Conservation (phyloP, 2,888 invertebrate genomes). For the Lepidonotus clava region DNA sequence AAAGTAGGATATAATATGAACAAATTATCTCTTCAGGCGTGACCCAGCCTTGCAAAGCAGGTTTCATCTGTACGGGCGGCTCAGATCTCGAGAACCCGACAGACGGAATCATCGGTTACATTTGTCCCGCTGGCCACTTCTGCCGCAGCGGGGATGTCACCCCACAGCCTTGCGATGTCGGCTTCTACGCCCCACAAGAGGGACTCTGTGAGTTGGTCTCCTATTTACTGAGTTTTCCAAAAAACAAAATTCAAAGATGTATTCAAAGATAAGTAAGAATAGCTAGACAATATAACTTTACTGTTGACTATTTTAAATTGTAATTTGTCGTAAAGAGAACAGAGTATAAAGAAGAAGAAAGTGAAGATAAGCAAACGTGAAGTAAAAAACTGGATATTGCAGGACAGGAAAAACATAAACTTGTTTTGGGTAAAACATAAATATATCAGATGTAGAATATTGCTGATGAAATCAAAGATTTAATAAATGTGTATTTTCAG, state of each 20-base stretch:
- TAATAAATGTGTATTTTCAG: no score
- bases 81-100: constrained; percentile 73
- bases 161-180: constrained; percentile 70
- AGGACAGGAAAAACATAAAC: no score
- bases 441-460: background rate
- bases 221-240: background rate
- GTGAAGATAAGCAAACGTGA: background rate
- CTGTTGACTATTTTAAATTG: no score
- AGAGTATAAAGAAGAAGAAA: background rate
- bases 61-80: constrained; percentile 76
- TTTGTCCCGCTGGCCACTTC: constrained; percentile 78
- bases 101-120: constrained; percentile 73
- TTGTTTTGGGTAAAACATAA: background rate
- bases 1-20: no score
- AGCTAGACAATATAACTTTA: background rate
- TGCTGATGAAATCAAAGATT: no score
- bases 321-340: background rate
- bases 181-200: constrained; percentile 69
- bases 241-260: background rate
- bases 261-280: background rate
- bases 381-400: background rate
- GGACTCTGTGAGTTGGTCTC: constrained; percentile 67
- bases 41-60: constrained; percentile 73
- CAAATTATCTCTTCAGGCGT: no score
- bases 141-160: constrained; percentile 72